phyloP scores from a whole-genome alignment of 1,140 invertebrate genomes.

The Pseudomyrmex pallidus region DNA sequence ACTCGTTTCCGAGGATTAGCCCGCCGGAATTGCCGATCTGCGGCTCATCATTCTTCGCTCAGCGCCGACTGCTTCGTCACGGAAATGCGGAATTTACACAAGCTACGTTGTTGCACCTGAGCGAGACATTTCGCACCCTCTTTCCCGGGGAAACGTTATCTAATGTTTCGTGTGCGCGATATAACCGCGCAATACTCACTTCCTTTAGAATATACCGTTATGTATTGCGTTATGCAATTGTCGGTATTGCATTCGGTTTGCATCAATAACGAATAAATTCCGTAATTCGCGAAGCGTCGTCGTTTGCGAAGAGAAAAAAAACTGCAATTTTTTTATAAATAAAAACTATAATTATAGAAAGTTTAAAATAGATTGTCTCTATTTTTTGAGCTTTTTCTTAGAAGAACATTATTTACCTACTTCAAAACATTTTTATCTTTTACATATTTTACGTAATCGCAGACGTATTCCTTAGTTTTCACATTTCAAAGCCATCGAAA shows the following conservation, averaged over 20 bases:
- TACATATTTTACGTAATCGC: slow-evolving; percentile 34
- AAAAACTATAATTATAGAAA: background rate
- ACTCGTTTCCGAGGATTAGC: slow-evolving; percentile 65
- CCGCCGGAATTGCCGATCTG: slow-evolving; percentile 57
- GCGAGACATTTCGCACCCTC: slow-evolving; percentile 58
- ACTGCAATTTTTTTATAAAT: slow-evolving; percentile 17
- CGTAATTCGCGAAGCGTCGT: background rate
- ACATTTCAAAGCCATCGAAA: slow-evolving; percentile 1
- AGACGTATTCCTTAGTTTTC: slow-evolving; percentile 3
- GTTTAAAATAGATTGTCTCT: background rate
- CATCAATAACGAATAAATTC: background rate
- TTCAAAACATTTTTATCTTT: too few relatives aligned
- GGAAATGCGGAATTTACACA: slow-evolving; percentile 66
- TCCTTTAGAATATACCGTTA: background rate
- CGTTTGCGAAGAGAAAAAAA: background rate
- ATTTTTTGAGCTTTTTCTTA: background rate
- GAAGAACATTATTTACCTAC: slow-evolving; percentile 26
- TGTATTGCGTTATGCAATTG: background rate
- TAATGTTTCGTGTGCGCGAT: slow-evolving; percentile 29
- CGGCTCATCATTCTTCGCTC: slow-evolving; percentile 45
- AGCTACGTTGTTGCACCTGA: slow-evolving; percentile 28
- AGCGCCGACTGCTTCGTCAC: slow-evolving; percentile 43
- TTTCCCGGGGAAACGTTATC: slow-evolving; percentile 38
- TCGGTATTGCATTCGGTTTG: slow-evolving; percentile 7
- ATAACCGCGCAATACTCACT: background rate